Evolutionary conservation across 2,113 vertebrate species (phyloP).

Genomic region (Trochalopteron elliotii): DNA sequence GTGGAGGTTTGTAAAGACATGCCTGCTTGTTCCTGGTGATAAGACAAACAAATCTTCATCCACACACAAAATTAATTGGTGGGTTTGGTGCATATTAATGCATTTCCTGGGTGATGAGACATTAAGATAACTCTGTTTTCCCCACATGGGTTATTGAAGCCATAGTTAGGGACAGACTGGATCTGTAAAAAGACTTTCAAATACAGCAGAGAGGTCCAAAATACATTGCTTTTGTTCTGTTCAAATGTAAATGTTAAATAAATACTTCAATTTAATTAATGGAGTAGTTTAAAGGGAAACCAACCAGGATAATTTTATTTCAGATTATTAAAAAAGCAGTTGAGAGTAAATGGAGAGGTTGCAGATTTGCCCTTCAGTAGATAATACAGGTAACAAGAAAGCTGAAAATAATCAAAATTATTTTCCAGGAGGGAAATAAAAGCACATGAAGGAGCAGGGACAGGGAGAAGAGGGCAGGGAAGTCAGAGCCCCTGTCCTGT

Average conservation of each 20-base stretch:
- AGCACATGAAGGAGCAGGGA: background rate
- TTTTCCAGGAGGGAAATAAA: background rate
- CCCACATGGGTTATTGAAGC: background rate
- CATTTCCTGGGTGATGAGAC: background rate
- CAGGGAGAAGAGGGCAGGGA: background rate
- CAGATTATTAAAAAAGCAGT: background rate
- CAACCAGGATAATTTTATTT: background rate
- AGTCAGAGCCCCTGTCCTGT: background rate
- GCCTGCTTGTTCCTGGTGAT: conserved; percentile 52
- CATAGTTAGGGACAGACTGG: background rate
- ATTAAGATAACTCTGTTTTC: background rate
- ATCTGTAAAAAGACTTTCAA: background rate
- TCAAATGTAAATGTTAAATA: background rate
- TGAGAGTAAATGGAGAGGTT: background rate
- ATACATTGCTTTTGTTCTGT: background rate
- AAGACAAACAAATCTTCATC: background rate
- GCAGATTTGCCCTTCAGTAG: background rate
- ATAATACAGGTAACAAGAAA: background rate
- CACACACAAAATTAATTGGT: background rate
- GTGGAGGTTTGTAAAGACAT: conserved; percentile 74
- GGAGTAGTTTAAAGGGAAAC: background rate
- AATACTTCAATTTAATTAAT: background rate
- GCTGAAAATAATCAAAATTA: background rate
- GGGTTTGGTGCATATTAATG: background rate
- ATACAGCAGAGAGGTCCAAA: background rate